Percentiles rank a stretch among this genome's conserved stretches.
Evolutionary conservation across 2,888 invertebrate species (phyloP).

Genomic region (Cordilura impudica): DNA sequence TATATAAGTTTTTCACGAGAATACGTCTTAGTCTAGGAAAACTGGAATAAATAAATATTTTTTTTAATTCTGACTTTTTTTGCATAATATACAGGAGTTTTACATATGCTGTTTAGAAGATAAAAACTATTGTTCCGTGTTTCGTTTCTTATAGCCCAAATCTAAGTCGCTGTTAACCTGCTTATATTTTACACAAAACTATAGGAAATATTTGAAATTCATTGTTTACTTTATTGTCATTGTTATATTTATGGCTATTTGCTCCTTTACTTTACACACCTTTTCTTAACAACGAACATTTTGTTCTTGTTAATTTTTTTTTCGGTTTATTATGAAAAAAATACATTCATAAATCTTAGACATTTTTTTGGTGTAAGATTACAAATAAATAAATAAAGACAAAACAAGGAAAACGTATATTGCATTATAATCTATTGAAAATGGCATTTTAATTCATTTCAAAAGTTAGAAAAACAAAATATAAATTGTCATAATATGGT

Average conservation of each 20-base stretch:
- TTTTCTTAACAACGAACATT: conserved; percentile 1
- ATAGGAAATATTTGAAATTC: conserved; percentile 71
- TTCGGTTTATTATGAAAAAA: conserved; percentile 37
- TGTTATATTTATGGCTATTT: conserved; percentile 60
- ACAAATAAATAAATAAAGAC: conserved; percentile 36
- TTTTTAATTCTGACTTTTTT: too few species aligned
- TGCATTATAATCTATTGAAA: conserved; percentile 39
- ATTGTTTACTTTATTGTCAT: conserved; percentile 70
- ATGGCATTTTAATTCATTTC: conserved; percentile 48
- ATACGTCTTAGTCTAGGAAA: too few species aligned
- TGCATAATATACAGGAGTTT: too few species aligned
- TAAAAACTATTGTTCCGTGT: too few species aligned
- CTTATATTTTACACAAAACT: not conserved
- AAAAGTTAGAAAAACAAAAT: not conserved
- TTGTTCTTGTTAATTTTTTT: not conserved
- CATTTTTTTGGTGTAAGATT: conserved; percentile 39
- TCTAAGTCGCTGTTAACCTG: not conserved
- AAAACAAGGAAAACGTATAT: conserved; percentile 33
- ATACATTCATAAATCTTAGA: conserved; percentile 53
- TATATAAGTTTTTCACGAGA: too few species aligned
- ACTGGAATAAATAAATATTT: too few species aligned
- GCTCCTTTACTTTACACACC: conserved; percentile 32
- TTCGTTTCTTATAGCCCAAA: too few species aligned
- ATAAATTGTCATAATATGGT: conserved; percentile 1
- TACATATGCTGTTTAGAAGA: too few species aligned